These are phyloP conservation scores for Orthonychiurus folsomi DNA, from an alignment of 2,888 invertebrate species.

Conservation along the genomic window DNA sequence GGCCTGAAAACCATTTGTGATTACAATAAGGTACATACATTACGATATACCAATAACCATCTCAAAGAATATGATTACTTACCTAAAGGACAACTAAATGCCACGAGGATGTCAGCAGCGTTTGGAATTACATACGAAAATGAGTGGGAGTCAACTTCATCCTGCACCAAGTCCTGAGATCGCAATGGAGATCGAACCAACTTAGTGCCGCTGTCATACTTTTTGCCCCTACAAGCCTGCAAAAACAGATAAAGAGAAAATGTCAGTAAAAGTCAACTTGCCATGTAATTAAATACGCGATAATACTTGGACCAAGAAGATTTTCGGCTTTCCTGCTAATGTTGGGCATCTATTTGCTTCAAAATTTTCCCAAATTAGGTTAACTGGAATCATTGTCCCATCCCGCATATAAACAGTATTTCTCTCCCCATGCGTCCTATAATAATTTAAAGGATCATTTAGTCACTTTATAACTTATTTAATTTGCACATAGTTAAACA, in stretches of 20 bases:
- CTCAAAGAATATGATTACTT: neutral
- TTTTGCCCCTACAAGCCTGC: constrained; percentile 34
- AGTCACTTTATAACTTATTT: no score
- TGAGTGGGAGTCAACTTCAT: constrained; percentile 32
- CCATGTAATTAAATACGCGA: neutral
- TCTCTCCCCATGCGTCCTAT: constrained; percentile 37
- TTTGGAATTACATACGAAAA: constrained; percentile 39
- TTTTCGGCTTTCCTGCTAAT: constrained; percentile 72
- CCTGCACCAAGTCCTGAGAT: neutral
- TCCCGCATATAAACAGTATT: constrained; percentile 33
- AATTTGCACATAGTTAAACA: no score
- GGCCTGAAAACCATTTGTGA: no score
- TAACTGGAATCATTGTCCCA: constrained; percentile 34
- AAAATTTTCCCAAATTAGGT: constrained; percentile 35
- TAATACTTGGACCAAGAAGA: constrained; percentile 41
- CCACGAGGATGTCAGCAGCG: constrained; percentile 37
- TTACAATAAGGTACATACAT: no score
- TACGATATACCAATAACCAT: neutral
- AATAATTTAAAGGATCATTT: no score
- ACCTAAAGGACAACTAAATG: constrained; percentile 37
- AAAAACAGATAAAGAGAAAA: neutral
- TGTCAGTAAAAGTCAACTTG: neutral
- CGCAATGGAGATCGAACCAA: constrained; percentile 1
- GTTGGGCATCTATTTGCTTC: constrained; percentile 57
- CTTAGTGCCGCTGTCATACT: constrained; percentile 31